Evolutionary conservation across 2,888 invertebrate genomes (phyloP).

Genomic region (Agelastica alni): DNA sequence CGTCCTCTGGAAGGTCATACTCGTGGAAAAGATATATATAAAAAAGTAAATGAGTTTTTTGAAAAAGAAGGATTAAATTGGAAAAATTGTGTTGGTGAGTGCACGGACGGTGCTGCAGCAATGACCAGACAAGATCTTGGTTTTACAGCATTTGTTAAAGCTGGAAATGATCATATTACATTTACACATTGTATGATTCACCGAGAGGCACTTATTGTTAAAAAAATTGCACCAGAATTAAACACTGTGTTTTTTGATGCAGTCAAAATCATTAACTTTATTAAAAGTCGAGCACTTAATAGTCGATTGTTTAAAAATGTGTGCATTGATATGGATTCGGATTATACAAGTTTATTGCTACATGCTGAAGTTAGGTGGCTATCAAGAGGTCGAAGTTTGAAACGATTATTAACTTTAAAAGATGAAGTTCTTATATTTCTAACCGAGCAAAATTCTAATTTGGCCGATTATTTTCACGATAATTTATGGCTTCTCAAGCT

Average conservation of each 20-base stretch:
- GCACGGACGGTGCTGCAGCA: constrained; percentile 4
- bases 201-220: constrained; percentile 3
- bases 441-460: background rate
- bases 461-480: too few relatives aligned
- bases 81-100: background rate
- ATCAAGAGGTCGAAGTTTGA: background rate
- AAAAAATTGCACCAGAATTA: constrained; percentile 4
- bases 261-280: background rate
- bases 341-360: constrained; percentile 3
- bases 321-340: constrained; percentile 6
- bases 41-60: constrained; percentile 10
- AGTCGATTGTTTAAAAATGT: constrained; percentile 13
- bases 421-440: background rate
- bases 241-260: background rate
- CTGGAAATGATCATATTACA: constrained; percentile 6
- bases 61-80: constrained; percentile 2
- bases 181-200: constrained; percentile 13
- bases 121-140: constrained; percentile 5
- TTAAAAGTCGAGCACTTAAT: background rate
- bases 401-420: background rate
- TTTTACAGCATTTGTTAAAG: too few relatives aligned
- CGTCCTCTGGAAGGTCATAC: background rate
- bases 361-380: constrained; percentile 9
- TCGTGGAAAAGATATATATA: constrained; percentile 3
- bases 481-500: too few relatives aligned